These are phyloP conservation scores for Periparus ater DNA, from an alignment of 2,797 vertebrate genomes.

Conservation along the genomic window DNA sequence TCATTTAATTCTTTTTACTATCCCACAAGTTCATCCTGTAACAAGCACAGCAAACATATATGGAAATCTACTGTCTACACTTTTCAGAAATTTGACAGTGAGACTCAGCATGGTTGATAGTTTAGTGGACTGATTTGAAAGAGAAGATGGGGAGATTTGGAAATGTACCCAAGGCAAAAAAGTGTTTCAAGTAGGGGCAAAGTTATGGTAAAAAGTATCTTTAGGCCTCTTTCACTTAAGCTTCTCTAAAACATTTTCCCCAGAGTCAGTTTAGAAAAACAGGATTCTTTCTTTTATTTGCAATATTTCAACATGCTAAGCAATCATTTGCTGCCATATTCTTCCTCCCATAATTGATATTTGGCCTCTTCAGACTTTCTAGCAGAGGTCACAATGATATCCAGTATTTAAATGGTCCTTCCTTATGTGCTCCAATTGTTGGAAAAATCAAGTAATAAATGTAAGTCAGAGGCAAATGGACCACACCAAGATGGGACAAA, in stretches of 20 bases:
- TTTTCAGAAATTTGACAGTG: background rate
- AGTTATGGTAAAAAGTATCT: background rate
- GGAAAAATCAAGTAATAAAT: background rate
- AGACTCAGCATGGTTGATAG: background rate
- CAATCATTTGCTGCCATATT: background rate
- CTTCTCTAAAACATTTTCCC: background rate
- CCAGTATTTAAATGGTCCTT: background rate
- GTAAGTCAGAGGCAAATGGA: background rate
- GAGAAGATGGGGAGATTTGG: background rate
- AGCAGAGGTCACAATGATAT: background rate
- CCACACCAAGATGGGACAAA: background rate
- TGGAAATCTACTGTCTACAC: background rate
- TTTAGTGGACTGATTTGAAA: background rate
- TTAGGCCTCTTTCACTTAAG: background rate
- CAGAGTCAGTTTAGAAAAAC: background rate
- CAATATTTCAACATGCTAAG: background rate
- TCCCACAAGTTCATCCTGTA: background rate
- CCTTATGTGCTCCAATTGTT: background rate
- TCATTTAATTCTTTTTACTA: background rate
- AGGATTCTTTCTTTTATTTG: background rate
- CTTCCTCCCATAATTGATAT: background rate
- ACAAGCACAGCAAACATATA: background rate
- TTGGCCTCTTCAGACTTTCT: background rate
- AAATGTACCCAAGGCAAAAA: background rate
- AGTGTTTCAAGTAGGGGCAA: background rate